Evolutionary conservation across 2,888 invertebrate genomes (phyloP).

Genomic region (Ormyrus rosae): DNA sequence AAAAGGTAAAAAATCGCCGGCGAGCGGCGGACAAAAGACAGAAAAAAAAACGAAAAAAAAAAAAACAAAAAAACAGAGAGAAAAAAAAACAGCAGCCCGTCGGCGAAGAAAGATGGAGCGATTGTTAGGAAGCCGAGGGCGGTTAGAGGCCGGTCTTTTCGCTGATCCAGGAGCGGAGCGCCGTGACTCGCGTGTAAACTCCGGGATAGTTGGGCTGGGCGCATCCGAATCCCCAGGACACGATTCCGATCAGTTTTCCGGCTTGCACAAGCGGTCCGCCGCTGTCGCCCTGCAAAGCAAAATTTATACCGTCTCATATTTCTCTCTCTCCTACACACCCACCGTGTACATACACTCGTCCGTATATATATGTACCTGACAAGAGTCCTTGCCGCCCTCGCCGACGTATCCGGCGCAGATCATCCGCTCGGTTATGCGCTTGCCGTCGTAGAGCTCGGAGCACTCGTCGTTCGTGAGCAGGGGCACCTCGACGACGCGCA

Average conservation of each 20-base stretch:
- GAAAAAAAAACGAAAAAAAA: neutral
- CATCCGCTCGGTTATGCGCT: slow-evolving; percentile 78
- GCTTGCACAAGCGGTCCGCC: slow-evolving; percentile 79
- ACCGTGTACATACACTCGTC: no score
- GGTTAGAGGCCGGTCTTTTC: slow-evolving; percentile 59
- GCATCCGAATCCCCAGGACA: slow-evolving; percentile 80
- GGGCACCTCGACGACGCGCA: slow-evolving; percentile 68
- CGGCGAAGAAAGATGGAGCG: slow-evolving; percentile 1
- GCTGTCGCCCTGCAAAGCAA: slow-evolving; percentile 78
- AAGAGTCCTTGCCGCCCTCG: slow-evolving; percentile 79
- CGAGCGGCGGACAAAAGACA: neutral
- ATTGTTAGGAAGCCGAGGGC: slow-evolving; percentile 10
- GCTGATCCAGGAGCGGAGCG: slow-evolving; percentile 64
- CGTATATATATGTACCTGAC: slow-evolving; percentile 75
- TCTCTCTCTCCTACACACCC: no score
- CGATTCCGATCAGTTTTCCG: slow-evolving; percentile 77
- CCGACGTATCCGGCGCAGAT: slow-evolving; percentile 80
- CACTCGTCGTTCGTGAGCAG: slow-evolving; percentile 66
- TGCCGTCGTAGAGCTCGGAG: slow-evolving; percentile 62
- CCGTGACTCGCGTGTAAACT: slow-evolving; percentile 78
- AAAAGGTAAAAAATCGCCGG: slow-evolving; percentile 8
- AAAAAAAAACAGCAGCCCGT: neutral
- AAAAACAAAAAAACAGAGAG: neutral
- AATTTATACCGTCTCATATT: neutral
- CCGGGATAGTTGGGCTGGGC: slow-evolving; percentile 78